Evolutionary conservation across 2,113 vertebrate genomes (phyloP).

Genomic region (Leiothrix lutea): DNA sequence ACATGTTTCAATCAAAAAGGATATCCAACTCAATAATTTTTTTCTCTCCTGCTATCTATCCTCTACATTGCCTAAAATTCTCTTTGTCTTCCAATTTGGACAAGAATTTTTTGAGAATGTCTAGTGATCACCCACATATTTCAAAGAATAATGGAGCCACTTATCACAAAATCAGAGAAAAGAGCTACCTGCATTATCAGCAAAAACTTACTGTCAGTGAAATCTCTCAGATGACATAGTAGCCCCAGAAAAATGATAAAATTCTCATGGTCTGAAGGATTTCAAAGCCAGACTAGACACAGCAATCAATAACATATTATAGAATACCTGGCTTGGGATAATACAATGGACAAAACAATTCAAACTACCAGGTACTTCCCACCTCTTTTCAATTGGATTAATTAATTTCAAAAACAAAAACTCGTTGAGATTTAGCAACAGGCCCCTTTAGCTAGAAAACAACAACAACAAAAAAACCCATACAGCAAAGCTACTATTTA

Average conservation of each 20-base stretch:
- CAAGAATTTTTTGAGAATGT: background rate
- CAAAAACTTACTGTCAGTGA: background rate
- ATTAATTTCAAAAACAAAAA: background rate
- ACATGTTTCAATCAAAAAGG: constrained; percentile 2
- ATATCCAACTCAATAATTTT: background rate
- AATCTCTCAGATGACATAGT: background rate
- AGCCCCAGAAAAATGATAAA: background rate
- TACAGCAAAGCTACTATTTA: background rate
- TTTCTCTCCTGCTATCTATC: background rate
- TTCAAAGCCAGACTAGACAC: background rate
- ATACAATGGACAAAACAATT: background rate
- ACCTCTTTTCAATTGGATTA: background rate
- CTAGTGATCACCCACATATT: background rate
- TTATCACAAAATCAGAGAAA: background rate
- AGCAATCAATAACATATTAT: background rate
- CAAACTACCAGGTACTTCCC: background rate
- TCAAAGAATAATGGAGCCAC: background rate
- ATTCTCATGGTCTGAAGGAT: background rate
- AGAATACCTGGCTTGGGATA: background rate
- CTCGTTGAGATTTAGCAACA: background rate
- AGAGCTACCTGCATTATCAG: background rate
- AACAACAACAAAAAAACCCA: background rate
- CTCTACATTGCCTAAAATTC: constrained; percentile 8
- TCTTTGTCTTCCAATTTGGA: background rate
- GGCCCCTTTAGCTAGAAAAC: background rate